Evolutionary conservation across 2,113 vertebrate species (phyloP).

Genomic region (Phalacrocorax aristotelis): DNA sequence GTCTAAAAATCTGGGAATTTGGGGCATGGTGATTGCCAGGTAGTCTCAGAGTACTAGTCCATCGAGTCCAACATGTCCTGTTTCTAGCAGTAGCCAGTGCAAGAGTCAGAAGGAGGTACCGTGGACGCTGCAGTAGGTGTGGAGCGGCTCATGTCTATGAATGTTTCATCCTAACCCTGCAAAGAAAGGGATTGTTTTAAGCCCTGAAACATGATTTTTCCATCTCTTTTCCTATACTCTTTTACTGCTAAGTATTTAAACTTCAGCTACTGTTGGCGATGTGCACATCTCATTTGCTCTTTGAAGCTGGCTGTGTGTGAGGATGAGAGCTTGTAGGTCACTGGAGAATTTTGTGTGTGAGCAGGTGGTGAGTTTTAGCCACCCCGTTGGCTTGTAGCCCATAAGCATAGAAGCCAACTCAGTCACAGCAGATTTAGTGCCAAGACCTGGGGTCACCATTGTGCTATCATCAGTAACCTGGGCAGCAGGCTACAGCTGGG

Average conservation of each 20-base stretch:
- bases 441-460: background rate
- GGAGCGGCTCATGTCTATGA: background rate
- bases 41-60: background rate
- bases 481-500: background rate
- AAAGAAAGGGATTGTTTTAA: background rate
- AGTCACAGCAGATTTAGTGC: background rate
- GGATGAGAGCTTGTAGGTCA: background rate
- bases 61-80: background rate
- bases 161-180: background rate
- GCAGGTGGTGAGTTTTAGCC: background rate
- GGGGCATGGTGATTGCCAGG: background rate
- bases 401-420: background rate
- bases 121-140: background rate
- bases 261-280: background rate
- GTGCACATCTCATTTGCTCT: background rate
- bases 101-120: background rate
- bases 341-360: background rate
- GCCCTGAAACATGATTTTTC: background rate
- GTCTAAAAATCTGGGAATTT: background rate
- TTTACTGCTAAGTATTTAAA: background rate
- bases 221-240: background rate
- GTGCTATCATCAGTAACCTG: background rate
- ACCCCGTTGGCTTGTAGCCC: background rate
- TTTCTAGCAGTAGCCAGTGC: background rate
- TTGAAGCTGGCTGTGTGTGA: background rate